Evolutionary conservation across 2,113 vertebrate genomes (phyloP), one percentile per base, ranked within the genome.

Genomic region (Podiceps cristatus): DNA sequence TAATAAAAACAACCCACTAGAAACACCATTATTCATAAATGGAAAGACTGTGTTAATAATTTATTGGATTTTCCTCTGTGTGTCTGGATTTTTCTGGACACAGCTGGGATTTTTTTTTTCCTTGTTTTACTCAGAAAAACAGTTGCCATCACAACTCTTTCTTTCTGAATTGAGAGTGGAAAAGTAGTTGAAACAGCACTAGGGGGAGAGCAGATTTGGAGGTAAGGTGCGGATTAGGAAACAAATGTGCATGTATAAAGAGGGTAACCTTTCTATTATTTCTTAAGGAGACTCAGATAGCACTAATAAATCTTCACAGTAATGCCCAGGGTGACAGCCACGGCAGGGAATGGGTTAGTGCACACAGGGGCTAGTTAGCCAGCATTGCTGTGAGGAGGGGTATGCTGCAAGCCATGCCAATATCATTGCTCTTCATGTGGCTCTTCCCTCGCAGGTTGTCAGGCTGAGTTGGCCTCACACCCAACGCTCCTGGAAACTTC

Each of bases 11-110:
- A 52, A 42, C 3, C 27, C 56, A 64, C 20, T 31, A 93, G 78
- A 93, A 92, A 69, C 25, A 52, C 55, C 22, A 37, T 37, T 84
- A 88, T 62, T 55, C 10, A 3, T 47, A 94, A 67, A 91, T 86
- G 72, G 79, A 93, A 97, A 84, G 56, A 67, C n/a, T 68, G 23
- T 74, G 76, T 92, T 96, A 88, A 95, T 96, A 0, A 93, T 95
- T 96, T 84, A 87, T 45, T 91, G 68, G 60, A 81, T 91, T 91
- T 94, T 94, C 50, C 35, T 84, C 1, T 69, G 8, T 60, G 60
- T 79, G 37, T 84, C 89, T 93, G 89, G 24, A 62, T 76, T 93
- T 90, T 83, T 86, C n/a, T 67, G 42, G 23, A 50, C 40, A 47
- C 72, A 95, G 55, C 79, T 89, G 59, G 42, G 47, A 91, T 7